phyloP scores from a whole-genome alignment of 2,797 vertebrate species.

The Picus viridis region DNA sequence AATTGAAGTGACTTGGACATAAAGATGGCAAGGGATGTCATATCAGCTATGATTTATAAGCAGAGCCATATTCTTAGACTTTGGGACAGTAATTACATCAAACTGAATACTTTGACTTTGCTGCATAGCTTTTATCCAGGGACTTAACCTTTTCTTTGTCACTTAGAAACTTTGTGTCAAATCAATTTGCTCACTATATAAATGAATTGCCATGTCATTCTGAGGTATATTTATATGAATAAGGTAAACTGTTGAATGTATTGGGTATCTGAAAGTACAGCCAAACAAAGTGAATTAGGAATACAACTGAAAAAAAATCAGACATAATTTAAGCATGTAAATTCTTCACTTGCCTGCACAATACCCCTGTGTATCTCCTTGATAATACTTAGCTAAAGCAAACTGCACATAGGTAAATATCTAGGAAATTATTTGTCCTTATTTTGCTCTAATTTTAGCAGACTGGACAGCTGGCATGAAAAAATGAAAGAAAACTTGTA shows the following conservation, averaged over 20 bases:
- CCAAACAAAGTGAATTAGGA: background rate
- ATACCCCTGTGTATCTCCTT: background rate
- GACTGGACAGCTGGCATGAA: background rate
- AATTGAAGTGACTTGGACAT: background rate
- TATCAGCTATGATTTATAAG: background rate
- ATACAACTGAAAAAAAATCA: background rate
- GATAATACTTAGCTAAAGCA: background rate
- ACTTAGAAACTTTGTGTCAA: background rate
- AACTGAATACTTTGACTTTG: background rate
- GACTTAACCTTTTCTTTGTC: background rate
- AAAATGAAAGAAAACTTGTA: background rate
- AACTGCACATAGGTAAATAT: background rate
- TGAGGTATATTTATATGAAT: background rate
- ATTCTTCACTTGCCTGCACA: background rate
- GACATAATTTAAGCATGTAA: background rate
- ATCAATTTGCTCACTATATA: background rate
- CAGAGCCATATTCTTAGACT: background rate
- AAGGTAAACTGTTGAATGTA: constrained; percentile 3
- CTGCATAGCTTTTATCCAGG: background rate
- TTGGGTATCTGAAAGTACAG: background rate
- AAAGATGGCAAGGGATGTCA: background rate
- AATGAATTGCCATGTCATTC: background rate
- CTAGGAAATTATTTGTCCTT: background rate
- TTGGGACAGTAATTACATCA: background rate
- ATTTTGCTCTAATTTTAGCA: background rate